Evolutionary conservation across 2,113 vertebrate species (phyloP), one percentile per base, ranked within the genome.

Genomic region (Propithecus coquereli): DNA sequence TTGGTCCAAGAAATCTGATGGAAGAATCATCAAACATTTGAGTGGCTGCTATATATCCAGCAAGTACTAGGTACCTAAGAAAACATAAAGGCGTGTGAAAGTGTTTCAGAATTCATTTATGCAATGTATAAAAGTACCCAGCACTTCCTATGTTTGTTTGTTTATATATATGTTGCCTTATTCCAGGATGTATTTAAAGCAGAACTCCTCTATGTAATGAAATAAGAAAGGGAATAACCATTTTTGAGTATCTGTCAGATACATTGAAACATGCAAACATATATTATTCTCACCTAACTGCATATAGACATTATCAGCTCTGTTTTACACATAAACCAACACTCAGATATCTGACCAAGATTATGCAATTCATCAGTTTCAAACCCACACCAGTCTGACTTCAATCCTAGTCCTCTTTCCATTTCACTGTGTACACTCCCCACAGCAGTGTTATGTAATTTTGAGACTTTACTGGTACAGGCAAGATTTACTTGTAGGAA

Each of bases 101-200:
- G 86, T 80, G 59, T 76, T 94, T 96, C 63, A 89, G 52, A 74
- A 70, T 84, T 88, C 65, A 57, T 95, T 73, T 86, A 90, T 32
- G 16, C 66, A 94, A 6, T 25, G 3, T 76, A 17, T 85, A 74
- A 91, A 91, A 74, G 14, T 70, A 77, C 65, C 27, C n/a, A 40
- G n/a, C 40, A 68, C 93, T 14, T 81, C 32, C 71, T 90, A 3
- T 50, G 50, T 77, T 77, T 76, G 17, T 87, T 65, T 87, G 45
- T 87, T 83, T 96, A 52, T 93, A 61, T 16, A 37, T 90, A 79
- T 65, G 7, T 23, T 93, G 54, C 20, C 37, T 94, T 95, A 52
- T 79, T 91, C 23, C 25, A 61, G 20, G 74, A 85, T 52, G 12
- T 93, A 66, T 65, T 77, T 88, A 79, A 84, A 87, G 82, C 25